Conservation (phyloP, 2,888 invertebrate genomes). For the Eristalinus sepulchralis region DNA sequence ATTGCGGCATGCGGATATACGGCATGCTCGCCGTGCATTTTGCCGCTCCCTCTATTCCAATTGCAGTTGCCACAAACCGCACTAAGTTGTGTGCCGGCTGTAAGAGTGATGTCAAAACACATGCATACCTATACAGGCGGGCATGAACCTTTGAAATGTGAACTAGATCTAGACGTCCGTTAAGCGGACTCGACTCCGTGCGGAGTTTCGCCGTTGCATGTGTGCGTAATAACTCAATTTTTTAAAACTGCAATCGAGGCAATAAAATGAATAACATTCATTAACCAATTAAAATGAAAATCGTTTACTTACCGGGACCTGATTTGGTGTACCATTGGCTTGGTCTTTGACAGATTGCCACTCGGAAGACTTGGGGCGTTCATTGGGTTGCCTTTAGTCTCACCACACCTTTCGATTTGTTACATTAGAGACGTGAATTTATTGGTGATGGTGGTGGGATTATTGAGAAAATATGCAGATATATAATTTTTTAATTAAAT, state of each 20-base stretch:
- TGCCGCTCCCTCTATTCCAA: constrained; percentile 47
- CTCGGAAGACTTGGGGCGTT: background rate
- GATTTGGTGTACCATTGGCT: background rate
- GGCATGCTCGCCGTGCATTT: constrained; percentile 54
- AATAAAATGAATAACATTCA: background rate
- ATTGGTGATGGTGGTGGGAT: too few species aligned
- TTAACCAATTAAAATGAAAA: background rate
- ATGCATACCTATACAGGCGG: background rate
- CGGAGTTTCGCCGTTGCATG: background rate
- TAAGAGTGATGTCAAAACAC: background rate
- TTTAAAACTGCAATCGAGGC: background rate
- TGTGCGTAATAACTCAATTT: constrained; percentile 39
- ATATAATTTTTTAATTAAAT: too few species aligned
- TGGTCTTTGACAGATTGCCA: background rate
- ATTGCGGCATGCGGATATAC: constrained; percentile 73
- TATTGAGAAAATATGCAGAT: too few species aligned
- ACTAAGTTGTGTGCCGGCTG: constrained; percentile 10
- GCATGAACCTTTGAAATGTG: background rate
- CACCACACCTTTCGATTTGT: background rate
- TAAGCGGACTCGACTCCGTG: background rate
- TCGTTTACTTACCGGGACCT: background rate
- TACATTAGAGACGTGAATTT: background rate
- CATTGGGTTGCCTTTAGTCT: background rate
- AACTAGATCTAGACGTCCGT: background rate
- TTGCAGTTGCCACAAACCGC: constrained; percentile 20